Conservation (phyloP, 2,113 vertebrate species). For the Larimichthys crocea region DNA sequence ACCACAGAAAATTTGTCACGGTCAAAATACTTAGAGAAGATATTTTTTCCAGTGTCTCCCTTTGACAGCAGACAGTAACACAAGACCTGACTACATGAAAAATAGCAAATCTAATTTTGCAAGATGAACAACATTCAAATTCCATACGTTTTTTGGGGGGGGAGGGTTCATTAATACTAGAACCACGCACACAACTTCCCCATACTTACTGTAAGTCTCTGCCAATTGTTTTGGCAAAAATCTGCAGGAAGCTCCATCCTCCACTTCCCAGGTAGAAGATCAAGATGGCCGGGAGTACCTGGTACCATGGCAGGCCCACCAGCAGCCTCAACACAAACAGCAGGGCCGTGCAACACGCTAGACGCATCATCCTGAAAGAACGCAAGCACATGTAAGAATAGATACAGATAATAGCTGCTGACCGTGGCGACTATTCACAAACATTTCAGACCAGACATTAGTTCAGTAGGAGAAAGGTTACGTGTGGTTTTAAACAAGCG, state of each 20-base stretch:
- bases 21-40: neutral
- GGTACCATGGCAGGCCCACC: conserved; percentile 90
- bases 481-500: neutral
- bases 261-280: conserved; percentile 93
- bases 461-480: conserved; percentile 25
- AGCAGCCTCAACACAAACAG: conserved; percentile 89
- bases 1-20: neutral
- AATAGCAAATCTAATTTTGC: too few species aligned
- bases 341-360: conserved; percentile 86
- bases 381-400: conserved; percentile 31
- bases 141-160: neutral
- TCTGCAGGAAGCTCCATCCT: conserved; percentile 89
- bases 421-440: neutral
- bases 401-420: conserved; percentile 11
- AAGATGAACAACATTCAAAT: neutral
- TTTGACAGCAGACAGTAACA: neutral
- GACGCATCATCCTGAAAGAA: conserved; percentile 89
- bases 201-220: conserved; percentile 92
- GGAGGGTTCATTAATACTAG: neutral
- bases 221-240: conserved; percentile 90
- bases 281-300: conserved; percentile 87
- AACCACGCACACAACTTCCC: neutral
- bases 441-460: conserved; percentile 23
- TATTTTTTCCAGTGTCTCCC: neutral
- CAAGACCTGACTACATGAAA: neutral